These are phyloP conservation scores for Onychomys arenicola DNA, from an alignment of 2,797 vertebrate genomes.

Conservation along the genomic window DNA sequence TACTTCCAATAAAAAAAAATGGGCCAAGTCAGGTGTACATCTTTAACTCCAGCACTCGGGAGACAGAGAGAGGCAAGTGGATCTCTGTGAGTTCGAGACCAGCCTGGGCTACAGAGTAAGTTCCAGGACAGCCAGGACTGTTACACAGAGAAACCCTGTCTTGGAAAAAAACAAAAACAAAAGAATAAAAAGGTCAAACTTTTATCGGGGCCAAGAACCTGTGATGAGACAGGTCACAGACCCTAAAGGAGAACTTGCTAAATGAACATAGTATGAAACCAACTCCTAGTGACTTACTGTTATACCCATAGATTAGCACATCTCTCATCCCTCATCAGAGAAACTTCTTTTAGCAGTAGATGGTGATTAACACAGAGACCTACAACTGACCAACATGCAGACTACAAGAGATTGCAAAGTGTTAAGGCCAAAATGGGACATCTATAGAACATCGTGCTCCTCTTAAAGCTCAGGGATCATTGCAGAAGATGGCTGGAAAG, in stretches of 20 bases:
- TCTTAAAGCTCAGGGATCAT: background rate
- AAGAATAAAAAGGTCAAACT: background rate
- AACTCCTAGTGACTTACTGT: background rate
- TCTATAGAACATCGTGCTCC: background rate
- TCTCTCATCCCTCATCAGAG: background rate
- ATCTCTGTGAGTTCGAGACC: background rate
- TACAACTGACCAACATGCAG: background rate
- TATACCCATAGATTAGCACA: background rate
- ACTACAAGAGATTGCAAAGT: background rate
- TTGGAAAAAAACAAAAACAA: background rate
- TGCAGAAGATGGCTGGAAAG: background rate
- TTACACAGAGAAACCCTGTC: background rate
- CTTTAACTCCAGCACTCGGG: background rate
- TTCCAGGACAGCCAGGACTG: background rate
- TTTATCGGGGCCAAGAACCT: background rate
- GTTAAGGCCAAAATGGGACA: background rate
- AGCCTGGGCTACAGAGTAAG: background rate
- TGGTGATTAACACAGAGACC: background rate
- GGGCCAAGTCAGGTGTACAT: background rate
- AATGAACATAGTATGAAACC: background rate
- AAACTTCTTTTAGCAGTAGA: background rate
- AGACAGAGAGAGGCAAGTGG: background rate
- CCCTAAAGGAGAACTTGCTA: background rate
- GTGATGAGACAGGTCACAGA: background rate
- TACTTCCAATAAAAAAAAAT: slow-evolving; percentile 26